A percentile compares a stretch with the other conserved stretches of the same genome.
phyloP scores from a whole-genome alignment of 2,113 vertebrate genomes.

The Laticauda laticaudata region DNA sequence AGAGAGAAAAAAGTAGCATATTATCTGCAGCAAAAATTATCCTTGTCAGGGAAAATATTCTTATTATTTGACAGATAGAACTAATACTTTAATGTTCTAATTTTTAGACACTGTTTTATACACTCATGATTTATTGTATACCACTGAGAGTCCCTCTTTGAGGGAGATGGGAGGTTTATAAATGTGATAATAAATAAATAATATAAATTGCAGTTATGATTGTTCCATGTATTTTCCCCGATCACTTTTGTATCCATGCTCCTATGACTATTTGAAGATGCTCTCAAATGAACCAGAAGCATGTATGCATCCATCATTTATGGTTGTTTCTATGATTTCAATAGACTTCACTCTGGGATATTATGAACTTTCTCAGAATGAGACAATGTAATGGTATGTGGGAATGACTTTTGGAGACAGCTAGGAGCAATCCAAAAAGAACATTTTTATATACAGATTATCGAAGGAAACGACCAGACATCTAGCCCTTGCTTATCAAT shows the following conservation, averaged over 20 bases:
- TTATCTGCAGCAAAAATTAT: neutral
- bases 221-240: neutral
- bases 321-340: neutral
- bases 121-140: neutral
- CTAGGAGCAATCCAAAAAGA: neutral
- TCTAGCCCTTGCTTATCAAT: no score
- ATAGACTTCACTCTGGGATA: neutral
- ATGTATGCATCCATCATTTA: neutral
- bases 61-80: neutral
- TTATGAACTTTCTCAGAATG: neutral
- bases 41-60: no score
- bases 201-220: no score
- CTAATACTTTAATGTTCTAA: neutral
- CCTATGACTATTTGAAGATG: neutral
- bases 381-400: no score
- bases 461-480: no score
- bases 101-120: neutral
- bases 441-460: neutral
- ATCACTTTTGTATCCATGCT: neutral
- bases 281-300: neutral
- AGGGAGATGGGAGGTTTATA: neutral
- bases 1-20: neutral
- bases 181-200: neutral
- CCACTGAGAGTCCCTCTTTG: neutral
- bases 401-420: neutral